Evolutionary conservation across 2,888 invertebrate genomes (phyloP), one percentile per base, ranked within the genome.

Genomic region (Mesoligia furuncula): DNA sequence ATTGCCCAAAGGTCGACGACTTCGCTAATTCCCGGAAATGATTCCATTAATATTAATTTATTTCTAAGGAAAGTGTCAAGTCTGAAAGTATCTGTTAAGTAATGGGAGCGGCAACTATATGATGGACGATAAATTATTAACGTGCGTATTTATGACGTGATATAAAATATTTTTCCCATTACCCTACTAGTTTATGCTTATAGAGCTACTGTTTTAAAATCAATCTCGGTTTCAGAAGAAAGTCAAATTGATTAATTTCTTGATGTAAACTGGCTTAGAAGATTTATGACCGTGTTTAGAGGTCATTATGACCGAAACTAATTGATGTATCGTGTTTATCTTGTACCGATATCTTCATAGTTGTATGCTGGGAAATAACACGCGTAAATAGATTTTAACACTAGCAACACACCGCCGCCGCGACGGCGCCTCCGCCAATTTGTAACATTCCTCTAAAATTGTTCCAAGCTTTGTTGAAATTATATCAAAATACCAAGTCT

Each of bases 11-110:
- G 87, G 83, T 87, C 83, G 76, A 59, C 64, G 83, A 79, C 81
- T 64, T 67, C 45, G 62, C 70, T 69, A 77, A 85, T 75, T 79
- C 75, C 79, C 70, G 88, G 90, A 84, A 75, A 85, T 82, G 67
- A 81, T 69, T 74, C 78, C 72, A 85, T 89, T 88, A 78, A 79
- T 88, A 85, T 81, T 78, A 79, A 89, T 88, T 81, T 75, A 69
- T 75, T 77, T 72, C 51, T 74, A 82, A 76, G 73, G 82, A 85
- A 87, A 83, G 75, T 79, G 85, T n/a, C n/a, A n/a, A n/a, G n/a
- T n/a, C n/a, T 80, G 75, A 86, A 89, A 88, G n/a, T n/a, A 83
- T 83, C 66, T 69, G 54, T 65, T 73, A 73, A 77, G 48, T 36
- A 83, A 77, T 66, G 68, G 59, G 27, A 57, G 68, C 66, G 45